A percentile compares a stretch with the other conserved stretches of the same genome.
Conservation (phyloP, 1,140 invertebrate genomes). For the Drosophila erecta region DNA sequence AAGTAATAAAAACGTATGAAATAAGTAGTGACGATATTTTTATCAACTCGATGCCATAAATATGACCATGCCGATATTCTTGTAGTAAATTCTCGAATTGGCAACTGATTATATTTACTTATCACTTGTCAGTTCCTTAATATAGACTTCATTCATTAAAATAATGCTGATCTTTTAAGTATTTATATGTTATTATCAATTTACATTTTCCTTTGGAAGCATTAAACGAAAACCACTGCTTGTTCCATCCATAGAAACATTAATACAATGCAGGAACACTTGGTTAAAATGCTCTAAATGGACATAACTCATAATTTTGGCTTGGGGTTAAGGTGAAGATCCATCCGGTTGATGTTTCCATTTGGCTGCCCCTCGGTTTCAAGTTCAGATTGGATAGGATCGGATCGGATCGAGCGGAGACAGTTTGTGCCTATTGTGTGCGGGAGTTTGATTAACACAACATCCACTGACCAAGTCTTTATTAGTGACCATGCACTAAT, state of each 20-base stretch:
- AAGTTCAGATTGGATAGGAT: slow-evolving; percentile 57
- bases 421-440: slow-evolving; percentile 64
- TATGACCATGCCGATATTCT: neutral
- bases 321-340: neutral
- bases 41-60: slow-evolving; percentile 13
- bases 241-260: neutral
- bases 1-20: neutral
- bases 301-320: neutral
- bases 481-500: slow-evolving; percentile 82
- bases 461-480: slow-evolving; percentile 59
- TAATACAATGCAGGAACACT: neutral
- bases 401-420: slow-evolving; percentile 37
- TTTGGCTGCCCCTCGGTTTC: slow-evolving; percentile 32
- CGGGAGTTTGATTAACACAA: slow-evolving; percentile 79
- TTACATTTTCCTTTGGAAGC: neutral
- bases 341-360: slow-evolving; percentile 58
- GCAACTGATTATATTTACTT: neutral
- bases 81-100: slow-evolving; percentile 1
- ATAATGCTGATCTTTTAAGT: slow-evolving; percentile 3
- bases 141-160: slow-evolving; percentile 30
- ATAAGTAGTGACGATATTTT: neutral
- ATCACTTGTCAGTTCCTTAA: slow-evolving; percentile 15
- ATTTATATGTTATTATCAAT: neutral
- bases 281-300: too few species aligned
- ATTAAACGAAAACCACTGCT: too few species aligned